phyloP scores from a whole-genome alignment of 1,140 invertebrate genomes.

The Drosophila nannoptera region DNA sequence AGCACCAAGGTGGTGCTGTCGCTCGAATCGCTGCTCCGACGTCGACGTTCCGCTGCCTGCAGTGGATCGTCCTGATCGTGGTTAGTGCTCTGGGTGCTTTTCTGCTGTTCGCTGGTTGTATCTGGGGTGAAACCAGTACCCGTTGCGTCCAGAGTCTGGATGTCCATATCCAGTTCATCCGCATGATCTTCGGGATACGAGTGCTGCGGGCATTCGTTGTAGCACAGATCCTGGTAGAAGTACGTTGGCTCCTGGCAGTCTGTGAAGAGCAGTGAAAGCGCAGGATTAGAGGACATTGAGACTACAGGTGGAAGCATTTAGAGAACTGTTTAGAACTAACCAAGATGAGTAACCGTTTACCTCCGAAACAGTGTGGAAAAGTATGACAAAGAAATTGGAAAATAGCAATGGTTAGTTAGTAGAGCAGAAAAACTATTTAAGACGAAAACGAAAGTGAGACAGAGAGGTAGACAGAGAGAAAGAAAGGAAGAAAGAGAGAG shows the following conservation, averaged over 20 bases:
- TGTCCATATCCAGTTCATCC: slow-evolving; percentile 25
- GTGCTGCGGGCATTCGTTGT: slow-evolving; percentile 59
- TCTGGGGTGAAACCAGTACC: background rate
- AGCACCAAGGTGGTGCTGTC: slow-evolving; percentile 21
- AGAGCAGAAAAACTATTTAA: slow-evolving; percentile 2
- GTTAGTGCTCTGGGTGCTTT: slow-evolving; percentile 20
- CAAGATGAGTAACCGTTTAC: slow-evolving; percentile 41
- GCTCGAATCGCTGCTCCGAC: slow-evolving; percentile 17
- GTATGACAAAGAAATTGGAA: slow-evolving; percentile 17
- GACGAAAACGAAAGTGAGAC: slow-evolving; percentile 4
- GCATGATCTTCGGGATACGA: slow-evolving; percentile 39
- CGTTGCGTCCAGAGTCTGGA: background rate
- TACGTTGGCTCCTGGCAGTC: slow-evolving; percentile 58
- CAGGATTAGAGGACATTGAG: background rate
- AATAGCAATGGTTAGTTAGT: slow-evolving; percentile 11
- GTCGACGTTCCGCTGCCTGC: slow-evolving; percentile 64
- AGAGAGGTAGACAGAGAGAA: too few relatives aligned
- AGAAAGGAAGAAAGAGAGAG: background rate
- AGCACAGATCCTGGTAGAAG: slow-evolving; percentile 63
- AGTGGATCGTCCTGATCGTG: slow-evolving; percentile 51
- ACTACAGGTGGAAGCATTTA: background rate
- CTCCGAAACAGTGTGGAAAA: slow-evolving; percentile 35
- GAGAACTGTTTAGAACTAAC: background rate
- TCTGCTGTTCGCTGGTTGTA: background rate
- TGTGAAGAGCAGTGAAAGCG: slow-evolving; percentile 35